phyloP scores from a whole-genome alignment of 2,113 vertebrate species.

The Dipodomys stephensi region DNA sequence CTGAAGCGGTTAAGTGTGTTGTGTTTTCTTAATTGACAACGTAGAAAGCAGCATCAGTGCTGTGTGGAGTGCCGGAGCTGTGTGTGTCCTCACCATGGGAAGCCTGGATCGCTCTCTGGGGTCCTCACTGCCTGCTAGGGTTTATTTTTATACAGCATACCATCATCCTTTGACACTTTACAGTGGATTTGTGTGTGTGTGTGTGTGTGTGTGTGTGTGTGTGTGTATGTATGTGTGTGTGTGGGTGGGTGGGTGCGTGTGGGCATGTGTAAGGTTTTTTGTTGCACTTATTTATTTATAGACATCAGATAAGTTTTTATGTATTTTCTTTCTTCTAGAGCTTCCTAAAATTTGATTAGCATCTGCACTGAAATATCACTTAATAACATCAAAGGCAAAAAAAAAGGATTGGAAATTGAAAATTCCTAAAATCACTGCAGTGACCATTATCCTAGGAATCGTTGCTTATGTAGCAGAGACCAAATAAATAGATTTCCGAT shows the following conservation, averaged over 20 bases:
- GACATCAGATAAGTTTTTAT: conserved; percentile 84
- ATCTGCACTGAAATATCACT: conserved; percentile 90
- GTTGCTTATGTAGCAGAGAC: conserved; percentile 81
- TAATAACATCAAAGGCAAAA: conserved; percentile 83
- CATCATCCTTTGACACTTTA: conserved; percentile 85
- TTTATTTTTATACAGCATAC: conserved; percentile 77
- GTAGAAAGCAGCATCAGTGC: conserved; percentile 46
- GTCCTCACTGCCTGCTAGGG: conserved; percentile 77
- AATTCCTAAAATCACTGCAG: conserved; percentile 83
- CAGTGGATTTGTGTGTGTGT: conserved; percentile 67
- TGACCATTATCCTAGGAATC: conserved; percentile 79
- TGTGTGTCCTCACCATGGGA: conserved; percentile 17
- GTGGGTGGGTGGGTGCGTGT: background rate
- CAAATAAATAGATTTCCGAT: conserved; percentile 87
- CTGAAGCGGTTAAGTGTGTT: conserved; percentile 73
- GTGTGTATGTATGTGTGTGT: background rate
- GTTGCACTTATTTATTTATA: conserved; percentile 89
- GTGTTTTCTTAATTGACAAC: conserved; percentile 72
- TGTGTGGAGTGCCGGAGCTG: conserved; percentile 22
- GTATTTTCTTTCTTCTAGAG: conserved; percentile 89
- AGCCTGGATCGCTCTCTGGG: conserved; percentile 66
- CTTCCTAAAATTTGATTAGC: conserved; percentile 89
- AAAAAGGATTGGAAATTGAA: conserved; percentile 80
- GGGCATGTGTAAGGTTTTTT: conserved; percentile 69
- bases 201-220: background rate